A percentile compares a stretch with the other conserved stretches of the same genome.
Conservation (phyloP, 2,888 invertebrate species). For the Aspidiotus rigidus region DNA sequence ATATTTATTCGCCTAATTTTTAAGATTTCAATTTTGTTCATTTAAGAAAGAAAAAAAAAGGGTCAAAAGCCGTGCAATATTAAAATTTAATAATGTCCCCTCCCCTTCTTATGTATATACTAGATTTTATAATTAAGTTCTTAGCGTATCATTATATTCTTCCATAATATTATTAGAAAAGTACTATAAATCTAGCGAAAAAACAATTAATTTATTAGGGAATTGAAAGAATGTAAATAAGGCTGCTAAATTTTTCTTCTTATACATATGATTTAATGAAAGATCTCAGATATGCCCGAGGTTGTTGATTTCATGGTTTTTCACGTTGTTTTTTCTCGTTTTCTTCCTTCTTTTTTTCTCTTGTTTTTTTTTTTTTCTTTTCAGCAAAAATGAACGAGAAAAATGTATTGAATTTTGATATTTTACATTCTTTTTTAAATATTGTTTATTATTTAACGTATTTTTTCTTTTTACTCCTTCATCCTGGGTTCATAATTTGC, state of each 20-base stretch:
- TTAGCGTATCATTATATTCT: neutral
- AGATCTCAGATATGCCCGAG: neutral
- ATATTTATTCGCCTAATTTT: no score
- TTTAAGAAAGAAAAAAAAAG: neutral
- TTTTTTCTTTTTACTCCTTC: slow-evolving; percentile 2
- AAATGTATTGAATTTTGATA: slow-evolving; percentile 8
- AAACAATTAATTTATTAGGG: neutral
- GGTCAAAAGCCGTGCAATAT: slow-evolving; percentile 2
- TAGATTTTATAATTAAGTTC: neutral
- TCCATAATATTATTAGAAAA: no score
- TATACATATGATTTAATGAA: neutral
- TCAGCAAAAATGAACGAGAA: neutral
- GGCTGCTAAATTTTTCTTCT: slow-evolving; percentile 4
- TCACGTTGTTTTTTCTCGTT: no score
- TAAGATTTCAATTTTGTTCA: no score
- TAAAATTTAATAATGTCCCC: neutral
- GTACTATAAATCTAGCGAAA: no score
- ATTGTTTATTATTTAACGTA: slow-evolving; percentile 11
- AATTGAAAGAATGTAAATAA: neutral
- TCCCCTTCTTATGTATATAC: neutral
- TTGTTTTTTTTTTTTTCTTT: no score
- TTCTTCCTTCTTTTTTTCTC: no score
- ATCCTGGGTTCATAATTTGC: no score
- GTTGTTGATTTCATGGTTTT: neutral
- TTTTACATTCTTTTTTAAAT: slow-evolving; percentile 11